Percentiles rank a stretch among this genome's conserved stretches.
Conservation (phyloP, 2,113 vertebrate species). For the Candoia aspera region DNA sequence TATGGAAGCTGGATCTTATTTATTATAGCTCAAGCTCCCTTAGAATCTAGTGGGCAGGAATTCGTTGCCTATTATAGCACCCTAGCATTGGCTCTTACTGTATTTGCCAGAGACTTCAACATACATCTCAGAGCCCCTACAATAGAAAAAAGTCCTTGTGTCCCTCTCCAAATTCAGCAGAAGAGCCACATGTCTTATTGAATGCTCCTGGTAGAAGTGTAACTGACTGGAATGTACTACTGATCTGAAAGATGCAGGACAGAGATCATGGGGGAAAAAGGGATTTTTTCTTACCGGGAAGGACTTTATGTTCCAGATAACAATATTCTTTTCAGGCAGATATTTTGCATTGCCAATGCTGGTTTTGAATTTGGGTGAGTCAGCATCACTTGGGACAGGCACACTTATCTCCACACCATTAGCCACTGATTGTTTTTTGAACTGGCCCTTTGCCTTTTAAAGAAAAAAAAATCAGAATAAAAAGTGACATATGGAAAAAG, state of each 20-base stretch:
- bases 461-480: accelerated
- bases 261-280: neutral
- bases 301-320: slow-evolving; percentile 94
- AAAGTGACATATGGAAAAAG: neutral
- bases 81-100: neutral
- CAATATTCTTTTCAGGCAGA: slow-evolving; percentile 87
- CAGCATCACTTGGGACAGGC: slow-evolving; percentile 92
- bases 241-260: neutral
- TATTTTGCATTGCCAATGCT: slow-evolving; percentile 88
- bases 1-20: neutral
- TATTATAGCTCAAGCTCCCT: neutral
- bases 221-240: neutral
- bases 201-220: neutral
- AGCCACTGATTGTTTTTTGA: slow-evolving; percentile 96
- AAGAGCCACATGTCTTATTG: neutral
- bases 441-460: slow-evolving; percentile 90
- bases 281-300: slow-evolving; percentile 82
- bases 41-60: neutral
- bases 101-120: neutral
- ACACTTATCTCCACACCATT: slow-evolving; percentile 91
- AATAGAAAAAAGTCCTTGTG: neutral
- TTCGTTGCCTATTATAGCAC: neutral
- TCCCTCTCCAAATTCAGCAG: neutral
- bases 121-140: neutral
- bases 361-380: slow-evolving; percentile 93